phyloP scores from a whole-genome alignment of 2,113 vertebrate genomes.

The Otocyon megalotis region DNA sequence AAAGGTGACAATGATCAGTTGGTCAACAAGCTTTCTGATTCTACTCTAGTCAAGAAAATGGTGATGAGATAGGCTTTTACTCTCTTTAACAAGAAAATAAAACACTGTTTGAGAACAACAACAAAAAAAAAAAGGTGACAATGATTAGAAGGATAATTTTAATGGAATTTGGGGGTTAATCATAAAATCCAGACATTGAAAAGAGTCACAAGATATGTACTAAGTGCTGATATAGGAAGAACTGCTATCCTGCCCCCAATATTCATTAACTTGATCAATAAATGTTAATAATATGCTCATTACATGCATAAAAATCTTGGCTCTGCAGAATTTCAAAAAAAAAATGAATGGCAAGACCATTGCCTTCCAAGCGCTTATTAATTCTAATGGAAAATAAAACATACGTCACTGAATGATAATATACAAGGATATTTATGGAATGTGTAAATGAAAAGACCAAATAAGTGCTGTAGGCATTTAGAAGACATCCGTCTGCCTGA shows the following conservation, averaged over 20 bases:
- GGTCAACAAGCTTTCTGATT: too few relatives aligned
- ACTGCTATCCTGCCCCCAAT: not conserved
- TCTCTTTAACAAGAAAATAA: too few relatives aligned
- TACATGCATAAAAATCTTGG: not conserved
- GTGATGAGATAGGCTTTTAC: too few relatives aligned
- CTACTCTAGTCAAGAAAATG: too few relatives aligned
- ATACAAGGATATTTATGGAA: not conserved
- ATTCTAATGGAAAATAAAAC: not conserved
- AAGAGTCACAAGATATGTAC: not conserved
- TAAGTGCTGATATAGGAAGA: not conserved
- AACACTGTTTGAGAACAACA: too few relatives aligned
- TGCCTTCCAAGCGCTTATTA: not conserved
- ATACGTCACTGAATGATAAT: not conserved
- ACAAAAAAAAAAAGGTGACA: not conserved
- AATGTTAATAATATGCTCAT: not conserved
- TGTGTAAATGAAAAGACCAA: not conserved
- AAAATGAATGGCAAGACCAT: not conserved
- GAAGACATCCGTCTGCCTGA: not conserved
- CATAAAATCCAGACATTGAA: not conserved
- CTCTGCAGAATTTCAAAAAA: not conserved
- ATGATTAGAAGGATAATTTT: not conserved
- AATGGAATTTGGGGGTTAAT: not conserved
- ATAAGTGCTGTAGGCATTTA: not conserved
- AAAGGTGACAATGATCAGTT: not conserved
- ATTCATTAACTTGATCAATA: not conserved